These are phyloP conservation scores for Brienomyrus brachyistius DNA, from an alignment of 2,113 vertebrate species.

Conservation along the genomic window DNA sequence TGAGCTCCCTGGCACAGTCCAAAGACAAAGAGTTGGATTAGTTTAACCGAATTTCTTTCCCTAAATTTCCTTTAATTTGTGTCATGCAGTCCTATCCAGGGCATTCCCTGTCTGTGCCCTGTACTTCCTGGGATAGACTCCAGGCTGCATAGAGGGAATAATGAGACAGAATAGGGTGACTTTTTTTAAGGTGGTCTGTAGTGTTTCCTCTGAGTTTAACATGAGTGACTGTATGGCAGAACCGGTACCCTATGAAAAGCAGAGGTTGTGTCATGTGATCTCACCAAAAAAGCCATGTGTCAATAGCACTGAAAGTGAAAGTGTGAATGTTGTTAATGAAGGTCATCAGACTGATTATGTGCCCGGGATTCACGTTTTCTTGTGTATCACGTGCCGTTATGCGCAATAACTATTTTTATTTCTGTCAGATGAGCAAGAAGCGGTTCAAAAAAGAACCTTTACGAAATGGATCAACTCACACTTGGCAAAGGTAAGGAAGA, in stretches of 20 bases:
- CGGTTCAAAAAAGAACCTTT: slow-evolving; percentile 96
- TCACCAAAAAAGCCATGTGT: background rate
- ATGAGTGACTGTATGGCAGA: background rate
- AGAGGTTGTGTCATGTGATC: background rate
- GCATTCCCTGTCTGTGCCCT: background rate
- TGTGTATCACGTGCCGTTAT: background rate
- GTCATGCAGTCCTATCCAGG: background rate
- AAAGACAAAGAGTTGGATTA: background rate
- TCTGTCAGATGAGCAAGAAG: slow-evolving; percentile 88
- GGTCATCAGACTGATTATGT: background rate
- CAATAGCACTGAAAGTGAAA: background rate
- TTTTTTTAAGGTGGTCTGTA: background rate
- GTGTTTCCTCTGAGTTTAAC: background rate
- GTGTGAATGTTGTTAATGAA: background rate
- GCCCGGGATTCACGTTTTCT: background rate
- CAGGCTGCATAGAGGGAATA: background rate
- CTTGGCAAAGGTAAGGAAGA: slow-evolving; percentile 80
- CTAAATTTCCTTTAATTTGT: background rate
- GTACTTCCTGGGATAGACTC: background rate
- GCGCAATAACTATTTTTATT: slow-evolving; percentile 27
- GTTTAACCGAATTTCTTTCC: background rate
- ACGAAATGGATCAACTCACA: slow-evolving; percentile 99
- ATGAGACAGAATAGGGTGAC: background rate
- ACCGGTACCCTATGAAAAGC: background rate
- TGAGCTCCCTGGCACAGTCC: background rate